A percentile compares a stretch with the other conserved stretches of the same genome.
phyloP scores from a whole-genome alignment of 1,140 invertebrate species.

The Laodelphax striatellus region DNA sequence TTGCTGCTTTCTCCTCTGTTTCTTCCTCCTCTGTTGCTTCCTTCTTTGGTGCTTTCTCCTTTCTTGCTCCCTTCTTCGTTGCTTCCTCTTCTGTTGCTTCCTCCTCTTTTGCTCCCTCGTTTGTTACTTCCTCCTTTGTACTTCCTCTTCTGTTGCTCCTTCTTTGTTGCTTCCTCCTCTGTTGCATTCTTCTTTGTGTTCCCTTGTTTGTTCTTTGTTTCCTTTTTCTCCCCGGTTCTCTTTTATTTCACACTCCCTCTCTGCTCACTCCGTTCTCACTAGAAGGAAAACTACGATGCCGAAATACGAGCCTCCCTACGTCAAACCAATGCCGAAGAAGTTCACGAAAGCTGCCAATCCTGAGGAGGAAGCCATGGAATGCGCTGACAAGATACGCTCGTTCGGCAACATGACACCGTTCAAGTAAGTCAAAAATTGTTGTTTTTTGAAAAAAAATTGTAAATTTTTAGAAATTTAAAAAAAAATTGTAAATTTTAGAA shows the following conservation, averaged over 20 bases:
- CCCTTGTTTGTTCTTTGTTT: too few species aligned
- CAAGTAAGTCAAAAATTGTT: slow-evolving; percentile 43
- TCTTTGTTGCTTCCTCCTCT: not conserved
- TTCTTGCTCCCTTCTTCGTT: too few species aligned
- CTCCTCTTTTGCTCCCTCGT: slow-evolving; percentile 15
- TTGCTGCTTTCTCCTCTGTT: too few species aligned
- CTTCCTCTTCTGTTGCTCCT: not conserved
- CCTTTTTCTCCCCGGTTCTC: too few species aligned
- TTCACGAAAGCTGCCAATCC: slow-evolving; percentile 52
- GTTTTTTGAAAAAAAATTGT: too few species aligned
- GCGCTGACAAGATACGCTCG: slow-evolving; percentile 63
- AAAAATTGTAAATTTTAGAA: too few species aligned
- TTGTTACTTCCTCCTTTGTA: slow-evolving; percentile 13
- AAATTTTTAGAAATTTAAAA: too few species aligned
- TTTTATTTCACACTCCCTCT: too few species aligned
- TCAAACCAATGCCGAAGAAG: slow-evolving; percentile 63
- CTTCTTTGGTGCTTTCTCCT: too few species aligned
- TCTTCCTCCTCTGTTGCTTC: too few species aligned
- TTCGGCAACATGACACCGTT: slow-evolving; percentile 69
- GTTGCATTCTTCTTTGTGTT: not conserved
- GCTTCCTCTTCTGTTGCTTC: not conserved
- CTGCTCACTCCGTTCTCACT: slow-evolving; percentile 18
- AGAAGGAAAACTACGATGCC: slow-evolving; percentile 78
- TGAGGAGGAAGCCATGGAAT: slow-evolving; percentile 59
- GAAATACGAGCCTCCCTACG: slow-evolving; percentile 75